Base-by-base conservation (phyloP, 2,888 invertebrate species). In the Andrena camellia region DNA sequence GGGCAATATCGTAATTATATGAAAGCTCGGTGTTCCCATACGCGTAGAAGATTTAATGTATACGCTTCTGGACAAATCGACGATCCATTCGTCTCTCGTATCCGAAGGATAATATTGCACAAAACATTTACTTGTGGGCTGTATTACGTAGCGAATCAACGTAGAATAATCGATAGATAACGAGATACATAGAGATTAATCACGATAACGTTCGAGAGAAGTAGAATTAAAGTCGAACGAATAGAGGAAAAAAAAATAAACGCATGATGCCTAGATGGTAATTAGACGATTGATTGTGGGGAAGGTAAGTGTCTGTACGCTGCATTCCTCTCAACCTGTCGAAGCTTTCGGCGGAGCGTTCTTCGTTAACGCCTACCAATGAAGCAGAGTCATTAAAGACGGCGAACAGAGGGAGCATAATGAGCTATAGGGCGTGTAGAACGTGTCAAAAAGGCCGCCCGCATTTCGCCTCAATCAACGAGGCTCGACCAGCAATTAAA, bases 241-340 rank as follows among this genome's bases (percentile, higher is more conserved):
- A 74, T 74, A 81, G 70, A 48, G 31, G 78, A 31, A 23, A 72
- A 75, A 57, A 57, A 57, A 71, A 74, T 68, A 64, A 26, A 62
- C 20, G 74, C 73, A 74, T 72, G 64, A 85, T 78, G 86, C 86
- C 83, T 89, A 90, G 80, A 70, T 82, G 66, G 83, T 73, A 71
- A 54, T 63, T 84, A 83, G 73, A 78, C 64, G 70, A 64, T 63
- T 31, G 72, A 85, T 59, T 57, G 68, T 33, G 64, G 57, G 63
- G 69, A 80, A 79, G 75, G 54, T 78, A 57, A 73, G 66, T 73
- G 67, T 77, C 29, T 20, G 54, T 50, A 29, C 29, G 63, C 78
- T 31, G 57, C 70, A 74, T 84, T 79, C 78, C 75, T 50, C 68
- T 76, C 54, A 31, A 60, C 57, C 72, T 60, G 59, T 31, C 42